These are phyloP conservation scores for Hippocampus comes DNA, from an alignment of 2,113 vertebrate genomes.

Conservation along the genomic window DNA sequence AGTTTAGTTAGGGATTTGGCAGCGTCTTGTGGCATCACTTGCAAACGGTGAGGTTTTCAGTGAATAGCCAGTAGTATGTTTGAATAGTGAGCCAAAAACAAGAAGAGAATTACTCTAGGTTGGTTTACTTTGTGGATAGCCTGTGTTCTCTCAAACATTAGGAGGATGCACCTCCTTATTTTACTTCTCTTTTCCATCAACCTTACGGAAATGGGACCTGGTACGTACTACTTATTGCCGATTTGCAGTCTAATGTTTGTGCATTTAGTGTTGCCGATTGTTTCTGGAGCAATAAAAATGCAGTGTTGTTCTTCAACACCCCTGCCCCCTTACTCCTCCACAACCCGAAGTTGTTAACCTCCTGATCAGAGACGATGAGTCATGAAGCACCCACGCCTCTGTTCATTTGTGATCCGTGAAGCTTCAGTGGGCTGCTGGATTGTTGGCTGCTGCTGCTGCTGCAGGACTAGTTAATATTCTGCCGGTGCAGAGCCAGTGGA, in stretches of 20 bases:
- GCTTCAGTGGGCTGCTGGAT: constrained; percentile 18
- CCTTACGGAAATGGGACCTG: not conserved
- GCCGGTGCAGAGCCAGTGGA: constrained; percentile 44
- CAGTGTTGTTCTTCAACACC: not conserved
- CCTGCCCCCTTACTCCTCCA: not conserved
- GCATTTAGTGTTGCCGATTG: not conserved
- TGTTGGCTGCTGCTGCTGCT: constrained; percentile 34
- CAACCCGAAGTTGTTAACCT: not conserved
- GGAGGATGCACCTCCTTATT: not conserved
- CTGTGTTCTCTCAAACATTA: not conserved
- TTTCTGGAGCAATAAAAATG: not conserved
- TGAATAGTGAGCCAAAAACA: too few species aligned
- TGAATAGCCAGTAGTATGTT: too few species aligned
- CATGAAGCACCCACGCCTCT: not conserved
- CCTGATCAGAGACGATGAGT: constrained; percentile 2
- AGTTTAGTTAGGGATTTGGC: too few species aligned
- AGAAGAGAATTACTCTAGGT: too few species aligned
- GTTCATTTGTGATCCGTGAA: constrained; percentile 19
- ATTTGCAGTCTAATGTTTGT: not conserved
- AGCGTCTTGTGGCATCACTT: too few species aligned
- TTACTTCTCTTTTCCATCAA: not conserved
- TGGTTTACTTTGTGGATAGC: not conserved
- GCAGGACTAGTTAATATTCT: constrained; percentile 61
- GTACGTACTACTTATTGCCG: not conserved
- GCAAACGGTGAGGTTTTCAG: too few species aligned